Evolutionary conservation across 2,888 invertebrate genomes (phyloP).

Genomic region (Latrodectus hesperus): DNA sequence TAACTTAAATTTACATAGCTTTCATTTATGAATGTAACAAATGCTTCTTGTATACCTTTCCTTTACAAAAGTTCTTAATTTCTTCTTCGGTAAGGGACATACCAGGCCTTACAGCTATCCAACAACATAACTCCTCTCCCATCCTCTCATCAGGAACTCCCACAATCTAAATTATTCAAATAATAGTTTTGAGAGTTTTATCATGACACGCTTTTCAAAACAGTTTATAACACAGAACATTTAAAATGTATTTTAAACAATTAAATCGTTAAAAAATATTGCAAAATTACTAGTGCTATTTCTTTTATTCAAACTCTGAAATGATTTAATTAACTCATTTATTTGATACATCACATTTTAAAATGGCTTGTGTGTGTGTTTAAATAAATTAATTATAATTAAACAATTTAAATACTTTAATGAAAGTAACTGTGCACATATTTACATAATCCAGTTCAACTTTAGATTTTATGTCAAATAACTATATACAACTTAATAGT

Average conservation of each 20-base stretch:
- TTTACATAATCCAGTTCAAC: no score
- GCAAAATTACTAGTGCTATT: not conserved
- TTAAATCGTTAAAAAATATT: not conserved
- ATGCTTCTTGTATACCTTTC: slow-evolving; percentile 74
- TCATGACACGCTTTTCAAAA: not conserved
- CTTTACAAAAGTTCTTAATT: slow-evolving; percentile 78
- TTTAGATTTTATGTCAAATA: no score
- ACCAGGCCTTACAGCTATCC: slow-evolving; percentile 79
- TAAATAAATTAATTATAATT: no score
- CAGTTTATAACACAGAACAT: no score
- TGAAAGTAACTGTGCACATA: no score
- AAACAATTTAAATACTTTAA: no score
- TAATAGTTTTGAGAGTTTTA: not conserved
- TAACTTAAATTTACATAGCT: no score
- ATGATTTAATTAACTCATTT: not conserved
- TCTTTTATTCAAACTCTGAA: no score
- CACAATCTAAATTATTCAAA: slow-evolving; percentile 72
- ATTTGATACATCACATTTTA: not conserved
- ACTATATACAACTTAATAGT: no score
- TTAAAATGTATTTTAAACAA: not conserved
- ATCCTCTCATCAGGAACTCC: slow-evolving; percentile 78
- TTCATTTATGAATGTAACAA: no score
- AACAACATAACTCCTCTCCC: slow-evolving; percentile 78
- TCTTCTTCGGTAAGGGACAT: slow-evolving; percentile 79
- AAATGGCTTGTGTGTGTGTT: no score